Base-by-base conservation (phyloP, 1,140 invertebrate genomes). In the Laodelphax striatellus region DNA sequence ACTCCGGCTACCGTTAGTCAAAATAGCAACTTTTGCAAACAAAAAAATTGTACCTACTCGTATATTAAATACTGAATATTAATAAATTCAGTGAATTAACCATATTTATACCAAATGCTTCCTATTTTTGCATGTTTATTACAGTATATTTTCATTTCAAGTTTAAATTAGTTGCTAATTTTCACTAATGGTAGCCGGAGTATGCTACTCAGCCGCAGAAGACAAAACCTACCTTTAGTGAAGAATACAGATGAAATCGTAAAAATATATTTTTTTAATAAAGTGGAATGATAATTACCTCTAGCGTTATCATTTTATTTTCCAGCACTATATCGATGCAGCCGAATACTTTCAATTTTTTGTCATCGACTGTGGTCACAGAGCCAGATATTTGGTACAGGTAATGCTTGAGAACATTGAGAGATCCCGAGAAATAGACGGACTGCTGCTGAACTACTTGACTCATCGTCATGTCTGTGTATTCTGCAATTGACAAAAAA, bases 401-500 rank as follows among this genome's bases (percentile, higher is more conserved):
- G 60, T 95, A 79, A 71, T 93, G 87, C 31, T 88, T 82, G n/a
- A 99, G 76, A 14, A 92, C 78, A 9, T 81, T 74, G 61, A 88
- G 69, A 0, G 85, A 86, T 5, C 93, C 92, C 10, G 80, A 81
- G 76, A 92, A 98, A 38, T 87, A 83, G 28, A 98, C 78, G 60
- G 90, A 94, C 70, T 94, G 86, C 34, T 92, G 79, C 74, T 98
- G 95, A 46, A 87, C 85, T 24, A 99, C 88, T 64, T 88, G 88
- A 62, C 90, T 94, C 78, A 92, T 92, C 24, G 84, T 88, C 79
- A 98, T 85, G 68, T 98, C 94, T 3, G 94, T 98, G 73, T 99
- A 99, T 71, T 95, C 88, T 90, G 72, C 43, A 77, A 71, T 65
- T 62, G 63, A 57, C 17, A 62, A 64, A 17, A 17, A 22, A 59